Conservation (phyloP, 1,140 invertebrate genomes). For the Nebria ingens region DNA sequence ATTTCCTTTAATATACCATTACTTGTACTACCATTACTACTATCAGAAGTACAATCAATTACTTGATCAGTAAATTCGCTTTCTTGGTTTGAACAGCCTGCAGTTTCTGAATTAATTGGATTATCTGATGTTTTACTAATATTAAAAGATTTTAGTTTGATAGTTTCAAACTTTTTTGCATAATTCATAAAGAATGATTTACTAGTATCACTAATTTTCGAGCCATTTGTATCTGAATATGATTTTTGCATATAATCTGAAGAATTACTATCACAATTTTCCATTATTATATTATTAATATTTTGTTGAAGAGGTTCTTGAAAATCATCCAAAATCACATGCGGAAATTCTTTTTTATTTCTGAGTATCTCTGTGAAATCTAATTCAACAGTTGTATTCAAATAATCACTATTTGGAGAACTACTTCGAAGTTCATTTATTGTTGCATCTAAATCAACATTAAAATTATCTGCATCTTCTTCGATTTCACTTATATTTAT, state of each 20-base stretch:
- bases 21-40: constrained; percentile 19
- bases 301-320: not conserved
- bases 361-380: not conserved
- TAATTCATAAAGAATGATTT: constrained; percentile 12
- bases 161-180: not conserved
- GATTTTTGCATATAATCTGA: too few species aligned
- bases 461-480: not conserved
- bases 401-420: not conserved
- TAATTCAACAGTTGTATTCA: not conserved
- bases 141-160: too few species aligned
- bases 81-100: constrained; percentile 4
- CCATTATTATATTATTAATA: constrained; percentile 8
- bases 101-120: too few species aligned
- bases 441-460: not conserved
- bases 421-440: not conserved
- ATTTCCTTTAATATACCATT: constrained; percentile 17
- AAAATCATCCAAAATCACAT: not conserved
- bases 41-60: too few species aligned
- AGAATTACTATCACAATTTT: not conserved
- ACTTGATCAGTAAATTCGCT: not conserved
- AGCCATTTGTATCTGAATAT: too few species aligned
- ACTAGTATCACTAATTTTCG: not conserved
- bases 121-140: too few species aligned
- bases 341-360: constrained; percentile 3
- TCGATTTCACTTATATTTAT: not conserved